Evolutionary conservation across 2,797 vertebrate species (phyloP).

Genomic region (Cossypha dichroa): DNA sequence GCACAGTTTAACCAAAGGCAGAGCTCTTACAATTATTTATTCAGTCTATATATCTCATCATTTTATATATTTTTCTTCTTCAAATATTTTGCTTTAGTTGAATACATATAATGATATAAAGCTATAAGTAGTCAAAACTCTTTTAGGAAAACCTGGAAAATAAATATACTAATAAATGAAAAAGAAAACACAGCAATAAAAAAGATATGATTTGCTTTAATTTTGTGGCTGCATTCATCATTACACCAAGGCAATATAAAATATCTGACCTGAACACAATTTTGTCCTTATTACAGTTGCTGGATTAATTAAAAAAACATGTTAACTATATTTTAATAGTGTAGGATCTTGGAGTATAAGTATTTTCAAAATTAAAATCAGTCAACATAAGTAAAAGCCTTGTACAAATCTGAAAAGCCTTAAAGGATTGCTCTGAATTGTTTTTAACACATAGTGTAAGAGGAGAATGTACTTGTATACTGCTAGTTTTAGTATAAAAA

Average conservation of each 20-base stretch:
- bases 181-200: neutral
- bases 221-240: neutral
- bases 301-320: neutral
- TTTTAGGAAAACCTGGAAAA: neutral
- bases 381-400: neutral
- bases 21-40: neutral
- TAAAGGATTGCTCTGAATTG: neutral
- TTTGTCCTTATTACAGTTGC: neutral
- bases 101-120: neutral
- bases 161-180: neutral
- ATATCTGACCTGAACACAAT: neutral
- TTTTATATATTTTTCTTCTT: neutral
- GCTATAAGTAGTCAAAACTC: neutral
- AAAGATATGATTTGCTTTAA: neutral
- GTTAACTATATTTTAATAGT: neutral
- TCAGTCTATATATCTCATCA: neutral
- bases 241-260: neutral
- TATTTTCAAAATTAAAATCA: conserved; percentile 3
- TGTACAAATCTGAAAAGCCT: neutral
- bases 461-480: neutral
- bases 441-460: neutral
- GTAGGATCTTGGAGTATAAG: neutral
- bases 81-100: neutral
- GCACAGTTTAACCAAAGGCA: neutral
- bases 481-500: neutral